Evolutionary conservation across 2,113 vertebrate genomes (phyloP).

Genomic region (Anarrhichthys ocellatus): DNA sequence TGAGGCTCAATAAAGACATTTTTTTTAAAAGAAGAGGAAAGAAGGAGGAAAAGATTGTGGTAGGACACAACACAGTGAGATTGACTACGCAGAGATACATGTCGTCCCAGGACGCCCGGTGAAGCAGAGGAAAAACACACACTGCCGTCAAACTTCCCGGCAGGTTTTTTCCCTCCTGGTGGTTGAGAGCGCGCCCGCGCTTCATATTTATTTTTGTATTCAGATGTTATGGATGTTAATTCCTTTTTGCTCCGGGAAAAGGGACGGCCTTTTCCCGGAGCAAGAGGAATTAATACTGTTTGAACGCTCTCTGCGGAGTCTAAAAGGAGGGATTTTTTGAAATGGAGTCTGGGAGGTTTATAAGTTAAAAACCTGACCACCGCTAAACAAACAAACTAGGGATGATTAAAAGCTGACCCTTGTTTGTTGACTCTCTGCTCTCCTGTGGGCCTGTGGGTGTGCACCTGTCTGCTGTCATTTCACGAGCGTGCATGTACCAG

Average conservation of each 20-base stretch:
- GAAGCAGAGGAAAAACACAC: slow-evolving; percentile 72
- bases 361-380: slow-evolving; percentile 66
- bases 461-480: slow-evolving; percentile 57
- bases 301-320: slow-evolving; percentile 68
- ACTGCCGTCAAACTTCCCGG: slow-evolving; percentile 62
- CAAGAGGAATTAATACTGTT: slow-evolving; percentile 81
- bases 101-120: slow-evolving; percentile 41
- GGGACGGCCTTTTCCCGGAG: slow-evolving; percentile 73
- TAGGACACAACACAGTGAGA: not conserved
- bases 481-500: slow-evolving; percentile 21
- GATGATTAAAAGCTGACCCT: slow-evolving; percentile 62
- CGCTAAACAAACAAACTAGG: slow-evolving; percentile 69
- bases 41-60: slow-evolving; percentile 1
- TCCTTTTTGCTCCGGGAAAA: slow-evolving; percentile 75
- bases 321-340: slow-evolving; percentile 68
- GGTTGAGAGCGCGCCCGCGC: slow-evolving; percentile 57
- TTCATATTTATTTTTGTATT: slow-evolving; percentile 84
- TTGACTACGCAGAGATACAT: slow-evolving; percentile 14
- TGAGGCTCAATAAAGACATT: slow-evolving; percentile 17
- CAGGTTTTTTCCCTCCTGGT: slow-evolving; percentile 61
- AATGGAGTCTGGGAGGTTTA: slow-evolving; percentile 50
- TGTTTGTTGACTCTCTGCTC: slow-evolving; percentile 65
- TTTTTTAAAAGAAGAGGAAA: not conserved
- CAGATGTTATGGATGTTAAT: slow-evolving; percentile 78
- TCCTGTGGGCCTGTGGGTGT: slow-evolving; percentile 40